Evolutionary conservation across 2,797 vertebrate genomes (phyloP).

Genomic region (Gorsachius magnificus): DNA sequence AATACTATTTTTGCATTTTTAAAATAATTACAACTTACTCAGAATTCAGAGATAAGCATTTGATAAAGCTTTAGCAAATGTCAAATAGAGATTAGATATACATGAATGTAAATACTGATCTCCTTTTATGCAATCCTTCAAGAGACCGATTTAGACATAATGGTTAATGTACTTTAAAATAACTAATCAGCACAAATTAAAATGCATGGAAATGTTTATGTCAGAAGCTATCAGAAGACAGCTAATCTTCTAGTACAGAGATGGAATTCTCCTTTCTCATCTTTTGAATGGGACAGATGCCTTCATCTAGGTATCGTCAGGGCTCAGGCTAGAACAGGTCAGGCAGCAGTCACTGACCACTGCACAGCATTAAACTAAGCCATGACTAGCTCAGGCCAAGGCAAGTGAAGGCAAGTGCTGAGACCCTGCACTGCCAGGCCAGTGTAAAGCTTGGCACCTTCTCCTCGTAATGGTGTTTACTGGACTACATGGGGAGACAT

Average conservation of each 20-base stretch:
- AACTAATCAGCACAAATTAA: neutral
- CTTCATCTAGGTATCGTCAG: neutral
- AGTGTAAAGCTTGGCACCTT: neutral
- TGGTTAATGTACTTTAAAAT: neutral
- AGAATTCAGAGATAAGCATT: neutral
- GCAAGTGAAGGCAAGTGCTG: neutral
- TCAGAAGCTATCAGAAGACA: neutral
- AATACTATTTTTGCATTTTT: neutral
- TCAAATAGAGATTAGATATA: neutral
- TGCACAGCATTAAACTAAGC: neutral
- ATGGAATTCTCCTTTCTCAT: neutral
- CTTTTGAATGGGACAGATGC: neutral
- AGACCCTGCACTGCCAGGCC: neutral
- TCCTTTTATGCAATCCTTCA: neutral
- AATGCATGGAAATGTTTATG: neutral
- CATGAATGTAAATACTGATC: neutral
- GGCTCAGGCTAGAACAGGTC: neutral
- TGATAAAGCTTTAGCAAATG: neutral
- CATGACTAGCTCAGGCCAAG: neutral
- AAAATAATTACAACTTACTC: neutral
- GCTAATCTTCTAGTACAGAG: neutral
- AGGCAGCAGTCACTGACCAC: neutral
- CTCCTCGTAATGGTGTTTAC: neutral
- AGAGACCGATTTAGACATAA: neutral
- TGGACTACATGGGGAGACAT: neutral